Evolutionary conservation across 2,888 invertebrate genomes (phyloP), one percentile per base, ranked within the genome.

Genomic region (Euproctis similis): DNA sequence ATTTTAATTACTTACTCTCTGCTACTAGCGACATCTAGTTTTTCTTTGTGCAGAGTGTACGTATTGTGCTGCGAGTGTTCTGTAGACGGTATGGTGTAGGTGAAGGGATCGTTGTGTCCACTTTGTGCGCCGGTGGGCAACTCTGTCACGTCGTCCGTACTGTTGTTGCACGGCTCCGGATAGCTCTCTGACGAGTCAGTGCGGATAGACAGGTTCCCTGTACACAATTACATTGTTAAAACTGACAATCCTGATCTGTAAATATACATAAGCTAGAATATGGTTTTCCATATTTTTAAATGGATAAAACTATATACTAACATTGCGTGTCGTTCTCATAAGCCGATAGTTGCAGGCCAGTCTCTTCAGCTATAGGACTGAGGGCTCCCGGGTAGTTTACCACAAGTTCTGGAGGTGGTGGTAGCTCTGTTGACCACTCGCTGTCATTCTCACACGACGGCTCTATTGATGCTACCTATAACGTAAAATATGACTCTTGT

Each of bases 141-240:
- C 26, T 77, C 77, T 0, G 80, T 76, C 8, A 59, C 68, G 11
- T 76, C 77, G 33, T 78, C 80, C 1, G 76, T 70, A 0, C 77
- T 78, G 50, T 72, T 73, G 59, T 76, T 77, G 54, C 81, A 81
- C 2, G 84, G 82, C 43, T 82, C 82, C 0, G 80, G 80, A 44
- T 82, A 84, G 46, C 76, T 77, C 26, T 78, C 78, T 0, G 82
- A 81, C 0, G 82, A 84, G 9, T 80, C 81, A 0, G 81, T 80
- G 31, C 72, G 70, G 4, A 49, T 59, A 2, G 78, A 74, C 2
- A 58, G 31, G 45, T 70, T 75, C 78, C 78, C 82, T 82, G 45
- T 1, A 10, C n/a, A n/a, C n/a, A n/a, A n/a, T n/a, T n/a, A n/a
- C n/a, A n/a, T n/a, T n/a, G n/a, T n/a, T n/a, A n/a, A n/a, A n/a